A percentile compares a stretch with the other conserved stretches of the same genome.
Conservation (phyloP, 2,888 invertebrate genomes). For the Epinotia brunnichana region DNA sequence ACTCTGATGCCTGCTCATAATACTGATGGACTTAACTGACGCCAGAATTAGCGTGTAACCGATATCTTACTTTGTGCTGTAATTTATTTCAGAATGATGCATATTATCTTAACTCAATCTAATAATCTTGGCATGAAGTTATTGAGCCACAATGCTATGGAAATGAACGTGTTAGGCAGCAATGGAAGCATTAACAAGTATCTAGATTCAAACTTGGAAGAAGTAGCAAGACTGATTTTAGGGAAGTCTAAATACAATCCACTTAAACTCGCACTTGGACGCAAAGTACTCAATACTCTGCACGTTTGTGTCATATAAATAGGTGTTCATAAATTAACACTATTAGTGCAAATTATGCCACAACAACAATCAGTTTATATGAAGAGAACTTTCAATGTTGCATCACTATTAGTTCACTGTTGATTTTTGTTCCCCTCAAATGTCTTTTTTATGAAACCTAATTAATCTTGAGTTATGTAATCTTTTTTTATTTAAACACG, state of each 20-base stretch:
- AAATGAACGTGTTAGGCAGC: background rate
- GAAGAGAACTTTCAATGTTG: background rate
- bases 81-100: too few relatives aligned
- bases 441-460: background rate
- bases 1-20: too few relatives aligned
- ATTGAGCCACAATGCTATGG: background rate
- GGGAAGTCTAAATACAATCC: background rate
- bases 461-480: background rate
- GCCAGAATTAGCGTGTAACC: too few relatives aligned
- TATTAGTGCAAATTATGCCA: background rate
- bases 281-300: background rate
- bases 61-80: too few relatives aligned
- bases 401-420: background rate
- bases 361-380: background rate
- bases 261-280: background rate
- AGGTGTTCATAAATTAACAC: conserved; percentile 1
- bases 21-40: too few relatives aligned
- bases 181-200: background rate
- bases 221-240: background rate
- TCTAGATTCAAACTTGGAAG: background rate
- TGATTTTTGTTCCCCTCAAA: background rate
- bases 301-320: background rate
- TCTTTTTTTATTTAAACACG: conserved; percentile 32
- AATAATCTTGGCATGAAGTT: background rate
- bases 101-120: too few relatives aligned